A percentile compares a stretch with the other conserved stretches of the same genome.
Evolutionary conservation across 2,888 invertebrate species (phyloP).

Genomic region (Conistra vaccinii): DNA sequence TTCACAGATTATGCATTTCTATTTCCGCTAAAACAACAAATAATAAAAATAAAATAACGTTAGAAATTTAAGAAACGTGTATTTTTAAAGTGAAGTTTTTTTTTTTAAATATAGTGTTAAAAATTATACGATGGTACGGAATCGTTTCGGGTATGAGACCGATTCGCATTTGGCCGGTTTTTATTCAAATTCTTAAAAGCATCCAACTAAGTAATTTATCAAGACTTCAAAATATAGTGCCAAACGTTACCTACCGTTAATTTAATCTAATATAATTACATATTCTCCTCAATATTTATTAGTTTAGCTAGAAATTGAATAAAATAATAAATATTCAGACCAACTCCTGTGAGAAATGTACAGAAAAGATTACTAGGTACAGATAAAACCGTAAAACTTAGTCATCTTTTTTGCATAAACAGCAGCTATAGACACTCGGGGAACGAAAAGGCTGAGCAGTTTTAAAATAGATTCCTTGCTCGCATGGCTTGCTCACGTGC

Average conservation of each 20-base stretch:
- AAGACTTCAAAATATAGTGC: conserved; percentile 20
- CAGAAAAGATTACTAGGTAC: conserved; percentile 35
- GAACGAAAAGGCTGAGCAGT: not conserved
- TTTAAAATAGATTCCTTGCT: not conserved
- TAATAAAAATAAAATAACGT: no score
- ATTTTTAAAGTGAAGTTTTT: no score
- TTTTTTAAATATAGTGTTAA: no score
- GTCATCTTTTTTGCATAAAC: conserved; percentile 45
- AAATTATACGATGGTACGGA: no score
- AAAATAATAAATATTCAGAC: conserved; percentile 27
- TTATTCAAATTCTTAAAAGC: not conserved
- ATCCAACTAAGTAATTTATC: conserved; percentile 6
- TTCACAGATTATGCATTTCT: no score
- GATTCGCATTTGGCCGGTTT: not conserved
- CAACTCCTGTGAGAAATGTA: conserved; percentile 21
- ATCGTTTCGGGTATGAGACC: no score
- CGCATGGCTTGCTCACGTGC: not conserved
- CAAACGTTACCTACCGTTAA: conserved; percentile 27
- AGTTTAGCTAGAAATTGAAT: conserved; percentile 28
- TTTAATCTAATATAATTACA: conserved; percentile 23
- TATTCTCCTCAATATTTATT: conserved; percentile 25
- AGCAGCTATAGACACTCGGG: conserved; percentile 3
- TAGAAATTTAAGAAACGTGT: no score
- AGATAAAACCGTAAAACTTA: conserved; percentile 31
- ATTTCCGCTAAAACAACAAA: no score